These are phyloP conservation scores for Euphonia xanthogaster DNA, from an alignment of 2,797 vertebrate species.

Conservation along the genomic window DNA sequence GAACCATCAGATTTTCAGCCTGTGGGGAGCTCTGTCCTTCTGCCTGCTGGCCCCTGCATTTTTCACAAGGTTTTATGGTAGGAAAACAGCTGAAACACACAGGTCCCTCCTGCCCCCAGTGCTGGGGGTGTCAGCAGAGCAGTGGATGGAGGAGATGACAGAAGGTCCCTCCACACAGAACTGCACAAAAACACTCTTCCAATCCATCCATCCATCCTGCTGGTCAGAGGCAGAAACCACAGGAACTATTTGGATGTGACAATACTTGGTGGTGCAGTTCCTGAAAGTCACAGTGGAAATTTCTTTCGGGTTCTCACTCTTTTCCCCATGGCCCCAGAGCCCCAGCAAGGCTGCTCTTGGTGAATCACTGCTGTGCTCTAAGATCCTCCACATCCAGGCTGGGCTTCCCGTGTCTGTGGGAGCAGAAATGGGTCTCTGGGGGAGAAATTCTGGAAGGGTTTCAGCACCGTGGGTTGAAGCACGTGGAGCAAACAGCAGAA, in stretches of 20 bases:
- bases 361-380: background rate
- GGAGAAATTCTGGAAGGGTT: background rate
- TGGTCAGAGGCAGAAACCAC: background rate
- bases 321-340: accelerated
- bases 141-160: background rate
- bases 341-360: background rate
- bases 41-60: background rate
- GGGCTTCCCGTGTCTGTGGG: conserved; percentile 7
- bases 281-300: background rate
- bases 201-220: background rate
- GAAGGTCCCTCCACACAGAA: background rate
- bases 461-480: background rate
- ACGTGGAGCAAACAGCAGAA: background rate
- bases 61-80: background rate
- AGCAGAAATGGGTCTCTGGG: background rate
- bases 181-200: background rate
- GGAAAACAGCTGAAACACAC: background rate
- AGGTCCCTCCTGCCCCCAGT: background rate
- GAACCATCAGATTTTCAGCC: background rate
- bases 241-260: background rate
- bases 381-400: background rate
- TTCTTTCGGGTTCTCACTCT: background rate
- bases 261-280: background rate
- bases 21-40: background rate
- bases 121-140: background rate